Conservation (phyloP, 2,113 vertebrate genomes). For the Syngnathus floridae region DNA sequence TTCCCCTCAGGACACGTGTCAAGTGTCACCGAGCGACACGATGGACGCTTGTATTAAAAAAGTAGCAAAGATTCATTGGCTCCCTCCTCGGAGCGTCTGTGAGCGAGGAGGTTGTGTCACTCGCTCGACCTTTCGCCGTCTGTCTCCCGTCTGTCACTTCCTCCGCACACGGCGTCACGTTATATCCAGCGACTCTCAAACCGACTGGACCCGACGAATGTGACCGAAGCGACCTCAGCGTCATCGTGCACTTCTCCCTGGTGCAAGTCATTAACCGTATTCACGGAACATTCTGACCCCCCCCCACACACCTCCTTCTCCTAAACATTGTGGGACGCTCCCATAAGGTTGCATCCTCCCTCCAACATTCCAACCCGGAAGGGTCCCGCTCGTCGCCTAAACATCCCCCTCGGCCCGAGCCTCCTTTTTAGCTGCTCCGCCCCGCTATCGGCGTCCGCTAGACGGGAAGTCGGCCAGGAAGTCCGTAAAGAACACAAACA, state of each 20-base stretch:
- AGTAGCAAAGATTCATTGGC: not conserved
- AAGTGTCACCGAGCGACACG: not conserved
- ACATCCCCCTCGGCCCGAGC: not conserved
- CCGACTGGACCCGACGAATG: not conserved
- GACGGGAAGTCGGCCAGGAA: slow-evolving; percentile 8
- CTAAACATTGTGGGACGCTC: not conserved
- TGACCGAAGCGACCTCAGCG: too few relatives aligned
- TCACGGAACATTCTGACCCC: not conserved
- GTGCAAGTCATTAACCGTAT: not conserved
- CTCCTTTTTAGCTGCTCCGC: not conserved
- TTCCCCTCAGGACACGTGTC: not conserved
- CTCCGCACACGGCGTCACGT: not conserved
- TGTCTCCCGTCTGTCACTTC: not conserved
- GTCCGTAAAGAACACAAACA: slow-evolving; percentile 5
- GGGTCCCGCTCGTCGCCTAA: not conserved
- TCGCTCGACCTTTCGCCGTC: not conserved
- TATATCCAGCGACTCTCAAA: not conserved
- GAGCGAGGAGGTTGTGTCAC: not conserved
- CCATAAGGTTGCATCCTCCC: not conserved
- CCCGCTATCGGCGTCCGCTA: not conserved
- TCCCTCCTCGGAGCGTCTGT: not conserved
- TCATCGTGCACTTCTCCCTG: too few relatives aligned
- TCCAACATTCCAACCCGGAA: not conserved
- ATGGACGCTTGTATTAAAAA: not conserved
- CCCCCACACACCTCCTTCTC: not conserved